These are phyloP conservation scores for Epinotia ramella DNA, from an alignment of 2,888 invertebrate genomes.

Conservation along the genomic window DNA sequence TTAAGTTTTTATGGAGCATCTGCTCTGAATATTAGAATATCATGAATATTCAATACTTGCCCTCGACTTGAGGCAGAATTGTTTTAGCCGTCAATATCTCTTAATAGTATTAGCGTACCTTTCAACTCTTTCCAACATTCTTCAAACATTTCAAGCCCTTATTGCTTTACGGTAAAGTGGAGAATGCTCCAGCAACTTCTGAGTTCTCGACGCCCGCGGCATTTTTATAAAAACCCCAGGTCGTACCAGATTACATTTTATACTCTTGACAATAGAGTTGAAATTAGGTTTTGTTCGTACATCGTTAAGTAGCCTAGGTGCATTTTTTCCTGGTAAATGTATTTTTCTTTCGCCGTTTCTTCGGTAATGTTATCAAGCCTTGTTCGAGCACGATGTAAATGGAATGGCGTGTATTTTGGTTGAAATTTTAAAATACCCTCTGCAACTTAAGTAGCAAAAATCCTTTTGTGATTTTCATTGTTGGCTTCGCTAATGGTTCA, in stretches of 20 bases:
- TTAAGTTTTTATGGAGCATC: slow-evolving; percentile 49
- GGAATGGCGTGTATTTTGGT: slow-evolving; percentile 22
- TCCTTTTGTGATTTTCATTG: slow-evolving; percentile 3
- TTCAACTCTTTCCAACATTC: slow-evolving; percentile 36
- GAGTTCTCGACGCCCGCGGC: background rate
- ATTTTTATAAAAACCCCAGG: slow-evolving; percentile 2
- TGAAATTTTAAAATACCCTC: slow-evolving; percentile 20
- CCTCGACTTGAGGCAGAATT: slow-evolving; percentile 45
- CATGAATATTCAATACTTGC: slow-evolving; percentile 49
- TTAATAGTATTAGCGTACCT: slow-evolving; percentile 47
- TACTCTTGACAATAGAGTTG: slow-evolving; percentile 12
- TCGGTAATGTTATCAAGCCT: slow-evolving; percentile 24
- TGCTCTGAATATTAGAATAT: slow-evolving; percentile 49
- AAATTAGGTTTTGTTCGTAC: background rate
- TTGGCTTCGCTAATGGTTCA: background rate
- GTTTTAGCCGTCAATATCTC: slow-evolving; percentile 44
- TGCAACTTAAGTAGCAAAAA: slow-evolving; percentile 1
- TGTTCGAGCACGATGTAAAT: slow-evolving; percentile 30
- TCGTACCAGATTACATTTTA: background rate
- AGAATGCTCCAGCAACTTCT: background rate
- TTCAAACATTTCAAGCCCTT: background rate
- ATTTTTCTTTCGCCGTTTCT: slow-evolving; percentile 26
- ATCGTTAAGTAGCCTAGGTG: slow-evolving; percentile 26
- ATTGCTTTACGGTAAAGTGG: background rate
- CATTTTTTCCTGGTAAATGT: slow-evolving; percentile 35